These are phyloP conservation scores for Agraylea sexmaculata DNA, from an alignment of 1,140 invertebrate genomes.

Conservation along the genomic window DNA sequence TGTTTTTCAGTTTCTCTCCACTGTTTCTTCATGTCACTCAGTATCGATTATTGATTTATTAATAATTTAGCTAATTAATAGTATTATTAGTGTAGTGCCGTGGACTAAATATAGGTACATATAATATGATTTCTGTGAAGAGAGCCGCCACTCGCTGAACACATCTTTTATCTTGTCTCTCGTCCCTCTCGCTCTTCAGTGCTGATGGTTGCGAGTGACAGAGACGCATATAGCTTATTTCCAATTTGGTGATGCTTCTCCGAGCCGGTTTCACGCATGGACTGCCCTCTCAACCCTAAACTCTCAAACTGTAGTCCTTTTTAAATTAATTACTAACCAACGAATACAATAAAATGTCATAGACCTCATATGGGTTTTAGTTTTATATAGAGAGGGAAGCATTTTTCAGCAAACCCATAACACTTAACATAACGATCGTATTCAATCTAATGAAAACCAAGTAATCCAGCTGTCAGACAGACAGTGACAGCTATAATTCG, in stretches of 20 bases:
- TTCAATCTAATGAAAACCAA: too few species aligned
- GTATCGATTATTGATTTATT: neutral
- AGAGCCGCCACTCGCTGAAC: conserved; percentile 9
- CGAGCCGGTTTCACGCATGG: conserved; percentile 17
- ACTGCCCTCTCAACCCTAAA: neutral
- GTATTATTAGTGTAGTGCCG: too few species aligned
- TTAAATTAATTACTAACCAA: neutral
- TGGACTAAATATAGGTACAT: neutral
- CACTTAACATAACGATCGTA: too few species aligned
- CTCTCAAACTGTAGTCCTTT: neutral
- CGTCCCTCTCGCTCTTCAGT: conserved; percentile 10
- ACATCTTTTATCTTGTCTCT: conserved; percentile 20
- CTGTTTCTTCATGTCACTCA: neutral
- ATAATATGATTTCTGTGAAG: neutral
- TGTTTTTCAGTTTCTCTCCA: neutral
- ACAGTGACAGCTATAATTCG: too few species aligned
- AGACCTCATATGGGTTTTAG: too few species aligned
- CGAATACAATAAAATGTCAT: conserved; percentile 2
- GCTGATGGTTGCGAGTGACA: conserved; percentile 6
- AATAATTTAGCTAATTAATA: neutral
- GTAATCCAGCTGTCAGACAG: too few species aligned
- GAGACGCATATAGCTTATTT: conserved; percentile 18
- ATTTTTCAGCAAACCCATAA: too few species aligned
- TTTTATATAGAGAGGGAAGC: too few species aligned
- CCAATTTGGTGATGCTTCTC: conserved; percentile 22